Evolutionary conservation across 2,888 invertebrate species (phyloP).

Genomic region (Melieria picta): DNA sequence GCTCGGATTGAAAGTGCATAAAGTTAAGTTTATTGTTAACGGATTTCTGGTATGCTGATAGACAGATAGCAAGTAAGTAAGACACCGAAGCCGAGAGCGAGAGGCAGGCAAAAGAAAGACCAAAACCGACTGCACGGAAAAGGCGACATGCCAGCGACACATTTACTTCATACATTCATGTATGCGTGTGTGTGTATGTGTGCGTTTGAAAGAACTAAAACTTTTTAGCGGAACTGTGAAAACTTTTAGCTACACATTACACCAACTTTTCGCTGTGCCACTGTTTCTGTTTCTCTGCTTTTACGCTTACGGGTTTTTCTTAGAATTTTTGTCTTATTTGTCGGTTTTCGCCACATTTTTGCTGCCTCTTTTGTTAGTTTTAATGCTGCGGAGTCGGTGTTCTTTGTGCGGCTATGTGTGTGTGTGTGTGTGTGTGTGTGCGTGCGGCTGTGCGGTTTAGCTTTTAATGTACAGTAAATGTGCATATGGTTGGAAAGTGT

Average conservation of each 20-base stretch:
- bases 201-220: neutral
- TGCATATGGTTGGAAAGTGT: slow-evolving; percentile 17
- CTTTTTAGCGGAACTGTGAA: slow-evolving; percentile 25
- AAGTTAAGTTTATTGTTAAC: slow-evolving; percentile 59
- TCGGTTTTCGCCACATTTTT: no score
- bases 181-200: neutral
- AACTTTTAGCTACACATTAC: slow-evolving; percentile 24
- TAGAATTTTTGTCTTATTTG: no score
- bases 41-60: slow-evolving; percentile 42
- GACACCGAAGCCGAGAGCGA: neutral
- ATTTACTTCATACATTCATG: neutral
- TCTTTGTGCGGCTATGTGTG: no score
- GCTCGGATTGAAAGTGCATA: slow-evolving; percentile 59
- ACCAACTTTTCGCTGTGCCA: neutral
- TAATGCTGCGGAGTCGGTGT: neutral
- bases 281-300: neutral
- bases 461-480: slow-evolving; percentile 21
- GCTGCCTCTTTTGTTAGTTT: no score
- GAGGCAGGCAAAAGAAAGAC: neutral
- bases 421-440: slow-evolving; percentile 3
- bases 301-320: neutral
- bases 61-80: neutral
- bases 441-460: slow-evolving; percentile 5
- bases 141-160: neutral
- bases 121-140: neutral